These are phyloP conservation scores for Dryadula phaetusa DNA, from an alignment of 2,888 invertebrate species.

Conservation along the genomic window DNA sequence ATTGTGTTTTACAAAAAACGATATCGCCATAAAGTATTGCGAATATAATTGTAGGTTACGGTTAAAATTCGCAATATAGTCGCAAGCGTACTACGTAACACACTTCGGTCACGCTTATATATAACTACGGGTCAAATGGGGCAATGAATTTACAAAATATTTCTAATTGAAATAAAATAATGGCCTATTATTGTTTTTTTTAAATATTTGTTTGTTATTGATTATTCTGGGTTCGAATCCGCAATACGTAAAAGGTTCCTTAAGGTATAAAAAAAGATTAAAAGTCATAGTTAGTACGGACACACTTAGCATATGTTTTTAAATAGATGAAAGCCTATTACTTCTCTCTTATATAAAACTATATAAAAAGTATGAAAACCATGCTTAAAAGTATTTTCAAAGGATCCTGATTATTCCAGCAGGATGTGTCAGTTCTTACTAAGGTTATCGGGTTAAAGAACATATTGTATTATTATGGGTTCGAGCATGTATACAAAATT, in stretches of 20 bases:
- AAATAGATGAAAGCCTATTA: too few species aligned
- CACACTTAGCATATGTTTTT: not conserved
- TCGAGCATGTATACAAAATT: too few species aligned
- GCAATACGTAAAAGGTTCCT: too few species aligned
- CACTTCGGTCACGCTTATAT: slow-evolving; percentile 25
- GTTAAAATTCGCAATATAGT: slow-evolving; percentile 22
- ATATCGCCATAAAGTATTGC: slow-evolving; percentile 15
- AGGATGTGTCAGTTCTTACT: too few species aligned
- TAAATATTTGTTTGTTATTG: not conserved
- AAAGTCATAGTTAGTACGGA: too few species aligned
- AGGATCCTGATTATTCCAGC: too few species aligned
- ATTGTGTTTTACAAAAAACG: not conserved
- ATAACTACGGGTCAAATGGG: slow-evolving; percentile 34
- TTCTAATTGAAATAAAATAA: slow-evolving; percentile 24
- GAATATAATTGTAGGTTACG: slow-evolving; percentile 20
- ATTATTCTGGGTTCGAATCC: not conserved
- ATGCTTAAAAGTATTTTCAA: too few species aligned
- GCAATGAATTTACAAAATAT: slow-evolving; percentile 37
- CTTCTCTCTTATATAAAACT: too few species aligned
- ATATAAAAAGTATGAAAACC: too few species aligned
- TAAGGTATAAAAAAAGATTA: too few species aligned
- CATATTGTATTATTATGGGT: too few species aligned
- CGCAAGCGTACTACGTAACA: slow-evolving; percentile 9
- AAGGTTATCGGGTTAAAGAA: too few species aligned
- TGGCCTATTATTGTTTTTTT: not conserved